Conservation (phyloP, 2,888 invertebrate species). For the Cosmia trapezina region DNA sequence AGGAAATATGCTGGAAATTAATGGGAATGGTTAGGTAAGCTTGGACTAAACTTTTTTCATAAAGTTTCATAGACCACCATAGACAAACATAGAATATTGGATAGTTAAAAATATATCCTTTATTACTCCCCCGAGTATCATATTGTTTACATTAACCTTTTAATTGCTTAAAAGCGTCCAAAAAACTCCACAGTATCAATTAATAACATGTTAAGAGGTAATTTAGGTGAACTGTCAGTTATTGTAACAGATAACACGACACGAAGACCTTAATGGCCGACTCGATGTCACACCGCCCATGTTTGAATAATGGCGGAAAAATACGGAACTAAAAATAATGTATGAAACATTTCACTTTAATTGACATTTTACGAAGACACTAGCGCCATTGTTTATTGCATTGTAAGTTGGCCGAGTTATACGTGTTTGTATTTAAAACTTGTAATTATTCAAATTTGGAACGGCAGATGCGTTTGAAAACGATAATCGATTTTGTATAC, state of each 20-base stretch:
- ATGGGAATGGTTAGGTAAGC: no score
- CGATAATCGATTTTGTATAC: slow-evolving; percentile 67
- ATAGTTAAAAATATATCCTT: slow-evolving; percentile 45
- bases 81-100: not conserved
- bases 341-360: slow-evolving; percentile 21
- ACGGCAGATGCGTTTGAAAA: slow-evolving; percentile 85
- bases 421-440: slow-evolving; percentile 75
- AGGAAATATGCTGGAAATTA: no score
- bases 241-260: slow-evolving; percentile 77
- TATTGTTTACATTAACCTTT: slow-evolving; percentile 67
- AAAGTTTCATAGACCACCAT: not conserved
- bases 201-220: slow-evolving; percentile 81
- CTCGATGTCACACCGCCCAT: slow-evolving; percentile 73
- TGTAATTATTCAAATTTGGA: slow-evolving; percentile 88
- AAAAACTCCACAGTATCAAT: slow-evolving; percentile 71
- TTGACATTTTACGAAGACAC: slow-evolving; percentile 39
- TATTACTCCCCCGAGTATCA: slow-evolving; percentile 57
- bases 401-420: slow-evolving; percentile 47
- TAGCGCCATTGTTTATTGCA: slow-evolving; percentile 48
- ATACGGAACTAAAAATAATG: slow-evolving; percentile 51
- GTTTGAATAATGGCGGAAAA: slow-evolving; percentile 47
- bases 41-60: not conserved
- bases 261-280: slow-evolving; percentile 75
- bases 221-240: slow-evolving; percentile 83
- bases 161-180: slow-evolving; percentile 66